Conservation (phyloP, 2,113 vertebrate species). For the Eulemur rufifrons region DNA sequence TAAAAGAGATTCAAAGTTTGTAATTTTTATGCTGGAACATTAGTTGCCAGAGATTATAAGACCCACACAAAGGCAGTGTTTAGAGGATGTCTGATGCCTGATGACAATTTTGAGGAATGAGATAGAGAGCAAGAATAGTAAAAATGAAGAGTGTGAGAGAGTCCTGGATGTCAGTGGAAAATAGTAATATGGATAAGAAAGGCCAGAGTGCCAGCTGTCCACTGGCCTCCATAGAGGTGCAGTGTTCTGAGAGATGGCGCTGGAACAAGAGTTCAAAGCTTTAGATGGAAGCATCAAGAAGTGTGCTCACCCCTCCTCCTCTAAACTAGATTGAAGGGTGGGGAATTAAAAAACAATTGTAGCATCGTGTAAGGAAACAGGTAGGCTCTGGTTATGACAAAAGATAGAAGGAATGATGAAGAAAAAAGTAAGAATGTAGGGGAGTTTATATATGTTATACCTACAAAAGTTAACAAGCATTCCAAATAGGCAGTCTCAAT, state of each 20-base stretch:
- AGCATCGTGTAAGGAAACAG: background rate
- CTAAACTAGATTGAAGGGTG: background rate
- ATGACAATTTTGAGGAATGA: background rate
- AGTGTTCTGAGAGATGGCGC: background rate
- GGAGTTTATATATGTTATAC: background rate
- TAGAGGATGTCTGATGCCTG: background rate
- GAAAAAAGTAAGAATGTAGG: background rate
- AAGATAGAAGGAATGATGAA: background rate
- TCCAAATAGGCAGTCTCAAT: background rate
- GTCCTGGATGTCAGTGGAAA: background rate
- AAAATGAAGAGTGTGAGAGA: background rate
- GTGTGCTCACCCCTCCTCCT: background rate
- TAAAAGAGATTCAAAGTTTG: background rate
- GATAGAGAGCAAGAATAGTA: background rate
- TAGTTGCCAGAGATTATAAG: background rate
- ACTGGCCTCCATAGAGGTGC: background rate
- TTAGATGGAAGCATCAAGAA: background rate
- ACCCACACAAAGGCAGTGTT: background rate
- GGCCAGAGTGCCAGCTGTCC: background rate
- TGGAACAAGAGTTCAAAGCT: background rate
- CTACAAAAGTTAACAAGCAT: background rate
- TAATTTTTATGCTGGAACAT: background rate
- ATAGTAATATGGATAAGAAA: background rate
- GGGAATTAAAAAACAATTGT: background rate
- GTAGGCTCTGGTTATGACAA: background rate